phyloP scores from a whole-genome alignment of 2,888 invertebrate genomes.

The Thyatira batis region DNA sequence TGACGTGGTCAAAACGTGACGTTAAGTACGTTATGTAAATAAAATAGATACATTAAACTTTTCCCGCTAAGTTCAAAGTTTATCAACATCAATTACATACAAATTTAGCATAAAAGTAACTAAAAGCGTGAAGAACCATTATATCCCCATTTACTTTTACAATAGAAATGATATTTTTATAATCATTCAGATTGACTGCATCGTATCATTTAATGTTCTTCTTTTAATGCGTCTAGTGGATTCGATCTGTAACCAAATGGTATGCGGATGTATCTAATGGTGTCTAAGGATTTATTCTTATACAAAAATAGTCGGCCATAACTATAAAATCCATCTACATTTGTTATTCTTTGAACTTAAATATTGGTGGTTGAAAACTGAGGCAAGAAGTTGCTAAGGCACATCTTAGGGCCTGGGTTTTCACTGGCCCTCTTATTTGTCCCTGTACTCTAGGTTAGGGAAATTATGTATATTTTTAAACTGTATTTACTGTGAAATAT shows the following conservation, averaged over 20 bases:
- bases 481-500: no score
- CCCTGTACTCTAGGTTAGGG: no score
- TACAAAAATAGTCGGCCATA: slow-evolving; percentile 16
- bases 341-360: no score
- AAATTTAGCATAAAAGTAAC: slow-evolving; percentile 11
- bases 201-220: slow-evolving; percentile 15
- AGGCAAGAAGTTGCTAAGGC: no score
- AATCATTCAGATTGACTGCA: slow-evolving; percentile 19
- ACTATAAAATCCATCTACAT: neutral
- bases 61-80: slow-evolving; percentile 18
- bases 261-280: slow-evolving; percentile 19
- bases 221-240: slow-evolving; percentile 4
- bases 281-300: slow-evolving; percentile 15
- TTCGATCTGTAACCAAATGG: slow-evolving; percentile 16
- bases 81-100: slow-evolving; percentile 14
- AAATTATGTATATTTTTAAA: no score
- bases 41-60: neutral
- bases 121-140: slow-evolving; percentile 26
- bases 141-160: slow-evolving; percentile 46
- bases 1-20: no score
- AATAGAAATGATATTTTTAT: slow-evolving; percentile 26
- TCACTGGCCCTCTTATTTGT: no score
- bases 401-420: no score
- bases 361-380: no score
- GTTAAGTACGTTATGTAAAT: neutral